Evolutionary conservation across 2,888 invertebrate genomes (phyloP).

Genomic region (Caenorhabditis macrosperma): DNA sequence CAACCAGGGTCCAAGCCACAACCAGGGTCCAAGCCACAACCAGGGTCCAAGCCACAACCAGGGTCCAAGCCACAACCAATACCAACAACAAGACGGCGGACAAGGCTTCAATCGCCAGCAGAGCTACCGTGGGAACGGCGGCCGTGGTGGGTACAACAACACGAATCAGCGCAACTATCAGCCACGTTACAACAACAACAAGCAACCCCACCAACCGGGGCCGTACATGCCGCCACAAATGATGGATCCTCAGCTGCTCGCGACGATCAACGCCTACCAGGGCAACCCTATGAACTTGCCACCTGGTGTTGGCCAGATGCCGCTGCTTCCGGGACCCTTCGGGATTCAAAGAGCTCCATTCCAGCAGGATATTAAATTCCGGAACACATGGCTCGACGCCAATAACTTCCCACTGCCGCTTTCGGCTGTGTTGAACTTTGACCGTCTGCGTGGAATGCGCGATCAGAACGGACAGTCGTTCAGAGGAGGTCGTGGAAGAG

Average conservation of each 20-base stretch:
- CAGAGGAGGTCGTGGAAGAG: conserved; percentile 23
- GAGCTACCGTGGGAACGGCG: conserved; percentile 19
- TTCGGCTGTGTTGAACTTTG: conserved; percentile 4
- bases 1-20: conserved; percentile 2
- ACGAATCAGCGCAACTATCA: not conserved
- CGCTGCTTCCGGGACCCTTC: conserved; percentile 43
- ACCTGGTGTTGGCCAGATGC: not conserved
- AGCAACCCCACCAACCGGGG: not conserved
- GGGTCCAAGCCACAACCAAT: conserved; percentile 2
- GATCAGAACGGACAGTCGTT: not conserved
- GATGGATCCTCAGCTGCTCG: conserved; percentile 25
- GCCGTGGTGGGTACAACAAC: conserved; percentile 23
- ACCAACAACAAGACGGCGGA: conserved; percentile 10
- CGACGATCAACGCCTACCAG: conserved; percentile 36
- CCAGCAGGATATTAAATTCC: conserved; percentile 63
- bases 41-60: conserved; percentile 2
- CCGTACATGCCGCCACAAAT: not conserved
- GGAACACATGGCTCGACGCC: conserved; percentile 71
- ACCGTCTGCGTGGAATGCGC: not conserved
- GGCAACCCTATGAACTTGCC: conserved; percentile 18
- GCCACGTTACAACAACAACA: not conserved
- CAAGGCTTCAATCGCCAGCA: conserved; percentile 2
- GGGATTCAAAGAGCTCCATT: conserved; percentile 26
- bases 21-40: not conserved
- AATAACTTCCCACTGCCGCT: conserved; percentile 27